Evolutionary conservation across 2,797 vertebrate species (phyloP).

Genomic region (Ciconia nigra): DNA sequence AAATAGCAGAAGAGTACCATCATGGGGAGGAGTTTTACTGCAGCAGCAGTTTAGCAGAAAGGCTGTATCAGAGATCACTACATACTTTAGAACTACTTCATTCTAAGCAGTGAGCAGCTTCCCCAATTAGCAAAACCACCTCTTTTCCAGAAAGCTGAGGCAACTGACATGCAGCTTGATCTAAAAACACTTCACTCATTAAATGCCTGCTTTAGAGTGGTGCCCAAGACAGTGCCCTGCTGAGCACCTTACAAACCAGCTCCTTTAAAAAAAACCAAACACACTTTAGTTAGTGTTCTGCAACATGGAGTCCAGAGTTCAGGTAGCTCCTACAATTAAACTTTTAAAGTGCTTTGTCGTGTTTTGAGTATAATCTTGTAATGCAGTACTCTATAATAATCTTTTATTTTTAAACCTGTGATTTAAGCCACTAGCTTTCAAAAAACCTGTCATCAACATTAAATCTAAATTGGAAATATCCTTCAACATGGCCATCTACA

Average conservation of each 20-base stretch:
- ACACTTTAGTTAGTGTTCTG: neutral
- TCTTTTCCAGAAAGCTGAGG: neutral
- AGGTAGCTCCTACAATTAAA: neutral
- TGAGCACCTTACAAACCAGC: neutral
- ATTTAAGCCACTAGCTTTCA: neutral
- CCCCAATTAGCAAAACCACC: neutral
- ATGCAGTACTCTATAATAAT: neutral
- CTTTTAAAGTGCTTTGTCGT: neutral
- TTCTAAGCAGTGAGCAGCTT: neutral
- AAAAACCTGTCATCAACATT: neutral
- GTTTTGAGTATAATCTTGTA: neutral
- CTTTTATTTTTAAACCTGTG: neutral
- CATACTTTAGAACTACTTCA: neutral
- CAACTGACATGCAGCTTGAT: neutral
- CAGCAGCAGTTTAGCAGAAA: neutral
- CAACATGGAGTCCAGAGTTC: neutral
- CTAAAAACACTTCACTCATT: neutral
- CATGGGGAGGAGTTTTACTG: neutral
- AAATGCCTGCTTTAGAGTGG: neutral
- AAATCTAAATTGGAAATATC: neutral
- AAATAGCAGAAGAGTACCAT: neutral
- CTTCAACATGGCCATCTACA: neutral
- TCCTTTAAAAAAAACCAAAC: neutral
- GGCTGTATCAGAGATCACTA: neutral
- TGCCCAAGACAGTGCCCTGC: neutral